Evolutionary conservation across 2,113 vertebrate genomes (phyloP).

Genomic region (Eulemur macaco): DNA sequence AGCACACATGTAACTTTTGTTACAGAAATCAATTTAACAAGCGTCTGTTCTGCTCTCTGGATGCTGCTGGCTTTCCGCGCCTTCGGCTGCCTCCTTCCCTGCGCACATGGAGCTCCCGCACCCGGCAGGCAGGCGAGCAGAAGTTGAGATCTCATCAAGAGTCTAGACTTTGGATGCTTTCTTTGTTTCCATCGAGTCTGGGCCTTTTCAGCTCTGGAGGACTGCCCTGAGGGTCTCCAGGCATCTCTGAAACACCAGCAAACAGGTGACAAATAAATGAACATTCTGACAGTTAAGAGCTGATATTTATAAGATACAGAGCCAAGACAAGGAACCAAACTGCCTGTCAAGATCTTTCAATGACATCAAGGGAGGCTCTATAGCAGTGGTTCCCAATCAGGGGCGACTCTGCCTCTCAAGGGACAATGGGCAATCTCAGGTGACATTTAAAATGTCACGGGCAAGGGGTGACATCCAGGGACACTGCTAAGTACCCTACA

Average conservation of each 20-base stretch:
- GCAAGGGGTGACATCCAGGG: no score
- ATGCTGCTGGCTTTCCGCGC: fast-evolving
- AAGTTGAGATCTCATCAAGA: not conserved
- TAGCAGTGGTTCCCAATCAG: not conserved
- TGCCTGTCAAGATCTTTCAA: not conserved
- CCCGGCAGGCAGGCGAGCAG: not conserved
- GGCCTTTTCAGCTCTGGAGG: conserved; percentile 90
- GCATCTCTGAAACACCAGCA: conserved; percentile 84
- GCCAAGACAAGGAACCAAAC: not conserved
- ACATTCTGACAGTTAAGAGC: no score
- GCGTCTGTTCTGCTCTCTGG: not conserved
- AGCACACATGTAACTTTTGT: not conserved
- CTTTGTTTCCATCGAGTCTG: conserved; percentile 82
- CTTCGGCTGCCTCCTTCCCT: not conserved
- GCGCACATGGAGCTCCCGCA: fast-evolving
- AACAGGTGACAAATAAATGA: not conserved
- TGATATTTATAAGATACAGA: not conserved
- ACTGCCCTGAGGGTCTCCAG: conserved; percentile 85
- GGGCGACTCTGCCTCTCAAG: fast-evolving
- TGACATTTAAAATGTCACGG: not conserved
- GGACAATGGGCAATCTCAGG: not conserved
- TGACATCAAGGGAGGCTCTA: not conserved
- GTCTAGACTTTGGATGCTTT: not conserved
- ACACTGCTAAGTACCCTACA: not conserved
- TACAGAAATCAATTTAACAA: not conserved